Conservation (phyloP, 1,140 invertebrate species). For the Drosophila bocqueti region DNA sequence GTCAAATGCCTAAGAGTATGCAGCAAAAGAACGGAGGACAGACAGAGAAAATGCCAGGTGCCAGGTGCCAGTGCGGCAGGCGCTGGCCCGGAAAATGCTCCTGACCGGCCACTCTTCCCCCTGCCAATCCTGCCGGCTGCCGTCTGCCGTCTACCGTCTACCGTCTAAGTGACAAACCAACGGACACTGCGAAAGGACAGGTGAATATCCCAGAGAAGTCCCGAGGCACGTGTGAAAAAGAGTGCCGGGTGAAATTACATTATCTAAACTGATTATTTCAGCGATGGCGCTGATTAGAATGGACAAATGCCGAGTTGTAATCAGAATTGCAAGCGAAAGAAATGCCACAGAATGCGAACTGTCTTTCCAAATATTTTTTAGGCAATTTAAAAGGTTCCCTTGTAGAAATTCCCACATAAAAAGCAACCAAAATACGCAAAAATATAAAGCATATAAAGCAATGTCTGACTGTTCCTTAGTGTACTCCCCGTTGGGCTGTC, state of each 20-base stretch:
- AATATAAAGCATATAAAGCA: background rate
- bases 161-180: conserved; percentile 71
- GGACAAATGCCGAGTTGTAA: conserved; percentile 5
- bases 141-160: conserved; percentile 15
- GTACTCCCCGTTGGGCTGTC: conserved; percentile 5
- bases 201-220: background rate
- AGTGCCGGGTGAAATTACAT: conserved; percentile 29
- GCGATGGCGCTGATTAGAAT: conserved; percentile 19
- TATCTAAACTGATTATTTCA: conserved; percentile 42
- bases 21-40: conserved; percentile 27
- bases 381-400: too few species aligned
- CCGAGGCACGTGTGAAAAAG: background rate
- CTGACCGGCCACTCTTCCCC: conserved; percentile 9
- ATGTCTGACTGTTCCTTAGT: conserved; percentile 1
- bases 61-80: conserved; percentile 3
- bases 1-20: conserved; percentile 71
- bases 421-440: background rate
- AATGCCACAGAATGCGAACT: background rate
- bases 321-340: background rate
- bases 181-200: conserved; percentile 47
- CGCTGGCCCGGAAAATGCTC: conserved; percentile 50
- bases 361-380: too few species aligned
- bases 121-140: conserved; percentile 17
- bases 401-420: background rate
- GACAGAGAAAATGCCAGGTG: background rate